Evolutionary conservation across 2,113 vertebrate genomes (phyloP).

Genomic region (Petrocephalus microphthalmus): DNA sequence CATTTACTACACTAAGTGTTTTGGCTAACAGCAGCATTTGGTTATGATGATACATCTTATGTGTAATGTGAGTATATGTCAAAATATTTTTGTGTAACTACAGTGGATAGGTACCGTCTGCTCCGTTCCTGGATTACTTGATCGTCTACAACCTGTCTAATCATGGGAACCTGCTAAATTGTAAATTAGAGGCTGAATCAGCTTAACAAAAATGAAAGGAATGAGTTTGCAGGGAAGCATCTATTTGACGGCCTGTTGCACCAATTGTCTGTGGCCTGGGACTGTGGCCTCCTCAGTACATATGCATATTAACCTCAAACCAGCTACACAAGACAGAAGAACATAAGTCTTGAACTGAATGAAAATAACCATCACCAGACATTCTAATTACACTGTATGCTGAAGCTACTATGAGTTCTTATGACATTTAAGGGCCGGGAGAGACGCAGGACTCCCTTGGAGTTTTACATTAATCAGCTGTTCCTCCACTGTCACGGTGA

Average conservation of each 20-base stretch:
- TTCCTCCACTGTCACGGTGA: not conserved
- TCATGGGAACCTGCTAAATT: not conserved
- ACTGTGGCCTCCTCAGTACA: not conserved
- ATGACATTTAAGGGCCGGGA: not conserved
- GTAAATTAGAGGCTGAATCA: not conserved
- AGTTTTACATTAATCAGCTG: not conserved
- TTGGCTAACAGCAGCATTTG: conserved; percentile 62
- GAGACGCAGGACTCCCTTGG: not conserved
- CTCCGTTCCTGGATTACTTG: conserved; percentile 6
- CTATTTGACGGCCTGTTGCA: not conserved
- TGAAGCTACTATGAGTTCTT: not conserved
- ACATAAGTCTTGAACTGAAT: not conserved
- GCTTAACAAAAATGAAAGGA: not conserved
- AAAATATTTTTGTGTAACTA: conserved; percentile 23
- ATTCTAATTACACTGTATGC: not conserved
- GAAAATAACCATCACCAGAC: not conserved
- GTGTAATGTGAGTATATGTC: conserved; percentile 22
- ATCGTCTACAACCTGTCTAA: not conserved
- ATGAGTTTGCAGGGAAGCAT: not conserved
- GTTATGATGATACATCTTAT: conserved; percentile 38
- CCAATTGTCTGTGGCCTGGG: not conserved
- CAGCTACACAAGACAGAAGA: not conserved
- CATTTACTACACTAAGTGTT: conserved; percentile 33
- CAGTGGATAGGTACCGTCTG: not conserved
- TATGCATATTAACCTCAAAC: not conserved